Evolutionary conservation across 2,888 invertebrate species (phyloP).

Genomic region (Macropis europaea): DNA sequence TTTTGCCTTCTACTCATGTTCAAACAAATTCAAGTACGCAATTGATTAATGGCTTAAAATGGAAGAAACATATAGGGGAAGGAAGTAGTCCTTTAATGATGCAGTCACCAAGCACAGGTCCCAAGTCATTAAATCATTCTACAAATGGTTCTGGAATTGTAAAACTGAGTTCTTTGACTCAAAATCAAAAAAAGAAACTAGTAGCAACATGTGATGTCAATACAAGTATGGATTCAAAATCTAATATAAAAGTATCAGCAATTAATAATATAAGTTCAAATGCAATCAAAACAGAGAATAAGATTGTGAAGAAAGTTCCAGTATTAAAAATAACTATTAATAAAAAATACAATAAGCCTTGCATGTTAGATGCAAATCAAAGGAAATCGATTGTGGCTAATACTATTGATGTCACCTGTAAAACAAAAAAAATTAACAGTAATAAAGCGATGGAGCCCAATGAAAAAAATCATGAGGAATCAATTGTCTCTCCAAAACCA

Average conservation of each 20-base stretch:
- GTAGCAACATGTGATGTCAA: not conserved
- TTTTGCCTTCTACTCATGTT: not conserved
- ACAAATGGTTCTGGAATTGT: not conserved
- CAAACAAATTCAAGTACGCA: not conserved
- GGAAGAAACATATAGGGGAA: not conserved
- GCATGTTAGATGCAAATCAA: not conserved
- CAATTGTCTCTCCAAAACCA: not conserved
- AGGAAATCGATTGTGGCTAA: not conserved
- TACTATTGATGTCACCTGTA: not conserved
- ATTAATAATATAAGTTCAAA: not conserved
- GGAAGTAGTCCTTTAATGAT: not conserved
- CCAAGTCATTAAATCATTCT: not conserved
- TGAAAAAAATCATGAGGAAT: not conserved
- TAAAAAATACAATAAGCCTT: constrained; percentile 14
- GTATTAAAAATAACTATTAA: constrained; percentile 30
- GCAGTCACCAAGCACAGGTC: not conserved
- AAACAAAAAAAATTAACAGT: not conserved
- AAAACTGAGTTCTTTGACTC: not conserved
- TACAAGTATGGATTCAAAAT: not conserved
- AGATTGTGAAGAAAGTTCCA: constrained; percentile 7
- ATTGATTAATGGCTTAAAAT: not conserved
- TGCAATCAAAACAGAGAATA: not conserved
- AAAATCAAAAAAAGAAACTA: not conserved
- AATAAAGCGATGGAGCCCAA: not conserved
- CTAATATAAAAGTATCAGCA: not conserved